Base-by-base conservation (phyloP, 1,140 invertebrate genomes). In the Drosophila baimaii region DNA sequence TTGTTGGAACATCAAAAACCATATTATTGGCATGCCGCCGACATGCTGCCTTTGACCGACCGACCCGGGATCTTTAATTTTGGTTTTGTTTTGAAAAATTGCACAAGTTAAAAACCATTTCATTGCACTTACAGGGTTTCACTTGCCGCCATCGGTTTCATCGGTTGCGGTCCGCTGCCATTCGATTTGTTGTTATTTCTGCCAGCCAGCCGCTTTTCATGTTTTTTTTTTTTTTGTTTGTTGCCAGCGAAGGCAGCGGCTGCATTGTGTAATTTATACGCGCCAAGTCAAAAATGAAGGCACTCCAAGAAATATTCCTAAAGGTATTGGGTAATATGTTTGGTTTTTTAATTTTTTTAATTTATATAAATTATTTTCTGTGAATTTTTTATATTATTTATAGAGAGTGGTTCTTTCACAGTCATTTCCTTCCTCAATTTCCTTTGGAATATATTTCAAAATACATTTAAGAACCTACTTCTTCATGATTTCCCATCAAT, bases 251-350 rank as follows among this genome's bases (percentile, higher is more conserved):
- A 33, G 13, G 13, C 77, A 17, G 57, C 61, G 41, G 70, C 56
- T 59, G 71, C 82, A 88, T 89, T 88, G 79, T 88, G 83, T 89
- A 88, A 89, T 88, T 88, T 89, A 89, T 88, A 80, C 88, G 83
- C 72, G 76, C 55, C 69, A 51, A 54, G 44, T 41, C 69, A 62
- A 81, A 82, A 82, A 82, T 71, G 82, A 85, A 81, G 25, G 37
- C 55, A 71, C 63, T 62, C 8, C 2, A 37, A 52, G 17, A 65
- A 68, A 52, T 33, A 29, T 25, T 56, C 7, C 15, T 33, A 6
- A 17, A 17, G 29, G 7, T 13, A 17, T 13, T 4, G 10, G 2
- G 23, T 33, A 5, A 52, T 9, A 0, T 8, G 17, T 33, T 19
- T 35, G 0, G 17, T 5, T 13, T 19, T 23, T 8, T n/a, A n/a